Percentiles rank a stretch among this genome's conserved stretches.
These are phyloP conservation scores for Andrena dorsata DNA, from an alignment of 2,888 invertebrate genomes.

Conservation along the genomic window DNA sequence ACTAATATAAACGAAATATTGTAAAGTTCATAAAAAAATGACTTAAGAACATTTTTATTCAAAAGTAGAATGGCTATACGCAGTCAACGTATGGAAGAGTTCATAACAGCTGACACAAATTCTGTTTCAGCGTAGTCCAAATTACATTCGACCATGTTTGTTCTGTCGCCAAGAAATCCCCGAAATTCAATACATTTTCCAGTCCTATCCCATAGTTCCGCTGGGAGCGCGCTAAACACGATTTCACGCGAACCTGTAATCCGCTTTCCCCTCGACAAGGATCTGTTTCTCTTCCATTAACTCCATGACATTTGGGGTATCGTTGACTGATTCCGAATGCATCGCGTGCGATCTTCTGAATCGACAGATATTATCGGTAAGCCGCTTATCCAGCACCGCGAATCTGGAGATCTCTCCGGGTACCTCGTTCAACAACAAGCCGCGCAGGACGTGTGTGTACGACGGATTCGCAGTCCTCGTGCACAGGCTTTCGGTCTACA, in stretches of 20 bases:
- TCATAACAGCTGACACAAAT: too few species aligned
- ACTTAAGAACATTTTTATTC: neutral
- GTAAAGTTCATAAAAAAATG: neutral
- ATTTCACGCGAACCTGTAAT: constrained; percentile 23
- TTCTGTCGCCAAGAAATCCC: neutral
- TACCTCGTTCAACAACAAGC: constrained; percentile 57
- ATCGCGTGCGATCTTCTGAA: constrained; percentile 40
- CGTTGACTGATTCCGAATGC: constrained; percentile 52
- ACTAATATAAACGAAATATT: neutral
- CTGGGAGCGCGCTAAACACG: neutral
- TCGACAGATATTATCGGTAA: constrained; percentile 65
- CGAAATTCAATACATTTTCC: neutral
- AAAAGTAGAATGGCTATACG: neutral
- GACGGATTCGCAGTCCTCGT: neutral
- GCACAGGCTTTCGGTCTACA: constrained; percentile 40
- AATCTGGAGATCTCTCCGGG: constrained; percentile 49
- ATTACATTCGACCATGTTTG: neutral
- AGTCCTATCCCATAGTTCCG: neutral
- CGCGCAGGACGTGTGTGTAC: constrained; percentile 23
- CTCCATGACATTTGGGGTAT: constrained; percentile 32
- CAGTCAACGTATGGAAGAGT: too few species aligned
- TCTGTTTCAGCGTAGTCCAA: neutral
- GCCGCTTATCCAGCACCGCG: constrained; percentile 65
- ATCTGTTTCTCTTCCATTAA: constrained; percentile 51
- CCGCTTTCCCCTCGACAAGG: constrained; percentile 12